Evolutionary conservation across 1,140 invertebrate species (phyloP).

Genomic region (Hetaerina americana): DNA sequence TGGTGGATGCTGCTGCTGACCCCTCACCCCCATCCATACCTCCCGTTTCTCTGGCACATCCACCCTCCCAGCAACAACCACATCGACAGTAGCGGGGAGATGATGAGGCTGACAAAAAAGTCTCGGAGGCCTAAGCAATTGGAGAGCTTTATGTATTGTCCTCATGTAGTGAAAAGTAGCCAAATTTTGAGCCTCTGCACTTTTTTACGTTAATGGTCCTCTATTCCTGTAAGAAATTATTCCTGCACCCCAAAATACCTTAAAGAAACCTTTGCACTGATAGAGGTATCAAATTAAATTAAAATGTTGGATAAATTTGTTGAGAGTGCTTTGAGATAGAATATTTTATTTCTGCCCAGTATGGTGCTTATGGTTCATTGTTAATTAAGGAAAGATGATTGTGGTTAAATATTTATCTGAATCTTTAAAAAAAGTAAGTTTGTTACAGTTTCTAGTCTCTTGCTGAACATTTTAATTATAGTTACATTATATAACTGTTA

Average conservation of each 20-base stretch:
- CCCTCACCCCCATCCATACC: constrained; percentile 4
- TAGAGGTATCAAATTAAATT: too few species aligned
- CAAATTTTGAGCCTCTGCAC: background rate
- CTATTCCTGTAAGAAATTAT: background rate
- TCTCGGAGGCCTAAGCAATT: background rate
- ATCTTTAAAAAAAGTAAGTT: background rate
- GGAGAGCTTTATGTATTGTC: background rate
- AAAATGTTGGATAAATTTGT: background rate
- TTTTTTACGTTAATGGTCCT: background rate
- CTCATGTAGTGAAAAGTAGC: background rate
- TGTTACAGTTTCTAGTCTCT: background rate
- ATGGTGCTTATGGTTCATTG: background rate
- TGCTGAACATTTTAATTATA: background rate
- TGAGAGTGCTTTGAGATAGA: background rate
- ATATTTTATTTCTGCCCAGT: background rate
- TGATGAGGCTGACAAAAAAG: background rate
- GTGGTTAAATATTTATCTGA: background rate
- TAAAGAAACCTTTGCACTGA: background rate
- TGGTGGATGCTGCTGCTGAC: constrained; percentile 56
- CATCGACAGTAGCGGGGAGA: background rate
- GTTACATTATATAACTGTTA: background rate
- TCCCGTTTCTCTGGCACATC: background rate
- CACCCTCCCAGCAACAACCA: constrained; percentile 1
- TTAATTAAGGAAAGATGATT: background rate
- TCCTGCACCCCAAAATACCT: background rate